Evolutionary conservation across 2,888 invertebrate species (phyloP).

Genomic region (Malthinus flaveolus): DNA sequence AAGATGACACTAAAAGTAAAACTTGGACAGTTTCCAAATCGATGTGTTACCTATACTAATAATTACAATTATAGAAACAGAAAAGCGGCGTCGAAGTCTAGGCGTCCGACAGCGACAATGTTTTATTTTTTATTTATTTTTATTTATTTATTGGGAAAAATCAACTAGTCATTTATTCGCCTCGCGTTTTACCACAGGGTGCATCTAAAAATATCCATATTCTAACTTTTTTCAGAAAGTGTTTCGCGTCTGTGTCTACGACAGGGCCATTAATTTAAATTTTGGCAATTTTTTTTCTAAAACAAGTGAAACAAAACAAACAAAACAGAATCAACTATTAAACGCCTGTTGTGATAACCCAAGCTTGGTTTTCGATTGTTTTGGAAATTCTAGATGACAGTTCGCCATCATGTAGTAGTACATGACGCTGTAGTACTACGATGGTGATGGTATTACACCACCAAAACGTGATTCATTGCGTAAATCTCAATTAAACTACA

Average conservation of each 20-base stretch:
- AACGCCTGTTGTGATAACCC: no score
- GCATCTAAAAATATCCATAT: no score
- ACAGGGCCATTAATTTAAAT: no score
- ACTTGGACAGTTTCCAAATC: constrained; percentile 9
- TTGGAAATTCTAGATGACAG: no score
- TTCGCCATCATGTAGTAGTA: no score
- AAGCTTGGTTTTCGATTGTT: no score
- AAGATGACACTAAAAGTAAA: not conserved
- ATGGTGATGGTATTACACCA: not conserved
- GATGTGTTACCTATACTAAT: constrained; percentile 2
- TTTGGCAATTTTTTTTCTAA: no score
- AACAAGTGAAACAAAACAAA: no score
- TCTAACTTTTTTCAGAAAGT: no score
- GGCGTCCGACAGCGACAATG: constrained; percentile 7
- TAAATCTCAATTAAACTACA: not conserved
- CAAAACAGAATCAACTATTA: no score
- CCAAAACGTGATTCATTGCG: not conserved
- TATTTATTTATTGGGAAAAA: constrained; percentile 1
- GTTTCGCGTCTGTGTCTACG: no score
- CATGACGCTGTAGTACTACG: no score
- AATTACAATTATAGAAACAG: constrained; percentile 11
- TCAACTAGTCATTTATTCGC: constrained; percentile 2
- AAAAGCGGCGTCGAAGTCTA: constrained; percentile 8
- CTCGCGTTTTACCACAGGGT: not conserved
- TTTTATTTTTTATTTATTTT: not conserved